Conservation (phyloP, 2,888 invertebrate genomes). For the Ennomos erosarius region DNA sequence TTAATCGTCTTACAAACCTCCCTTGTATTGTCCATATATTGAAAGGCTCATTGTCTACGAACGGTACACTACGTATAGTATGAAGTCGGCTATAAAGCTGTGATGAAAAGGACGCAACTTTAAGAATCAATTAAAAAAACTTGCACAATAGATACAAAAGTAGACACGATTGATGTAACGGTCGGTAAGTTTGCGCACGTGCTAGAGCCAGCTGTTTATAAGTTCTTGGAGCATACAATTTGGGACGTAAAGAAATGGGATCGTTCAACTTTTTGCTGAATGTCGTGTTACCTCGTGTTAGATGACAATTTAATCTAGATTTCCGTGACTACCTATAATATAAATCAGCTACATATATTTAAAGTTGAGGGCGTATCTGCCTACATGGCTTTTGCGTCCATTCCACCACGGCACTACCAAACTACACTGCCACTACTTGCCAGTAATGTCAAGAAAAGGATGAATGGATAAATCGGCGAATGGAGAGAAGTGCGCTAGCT, state of each 20-base stretch:
- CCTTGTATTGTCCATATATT: conserved; percentile 64
- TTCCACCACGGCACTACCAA: too few species aligned
- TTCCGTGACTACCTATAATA: too few species aligned
- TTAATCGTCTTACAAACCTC: conserved; percentile 63
- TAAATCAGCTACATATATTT: too few species aligned
- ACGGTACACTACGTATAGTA: conserved; percentile 39
- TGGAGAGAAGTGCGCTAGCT: too few species aligned
- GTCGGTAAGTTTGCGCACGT: conserved; percentile 77
- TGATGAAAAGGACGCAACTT: conserved; percentile 29
- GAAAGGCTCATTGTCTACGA: conserved; percentile 72
- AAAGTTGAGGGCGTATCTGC: too few species aligned
- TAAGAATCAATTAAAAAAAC: conserved; percentile 49
- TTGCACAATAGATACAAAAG: conserved; percentile 69
- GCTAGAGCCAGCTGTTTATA: conserved; percentile 73
- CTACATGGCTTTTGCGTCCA: too few species aligned
- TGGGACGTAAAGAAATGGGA: conserved; percentile 3
- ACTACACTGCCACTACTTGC: too few species aligned
- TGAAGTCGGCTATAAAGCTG: conserved; percentile 25
- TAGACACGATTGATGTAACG: conserved; percentile 82
- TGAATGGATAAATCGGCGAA: too few species aligned
- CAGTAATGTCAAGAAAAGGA: too few species aligned
- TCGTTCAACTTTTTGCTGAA: neutral
- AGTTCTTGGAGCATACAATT: conserved; percentile 41
- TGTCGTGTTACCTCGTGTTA: too few species aligned
- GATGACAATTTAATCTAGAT: too few species aligned